Conservation (phyloP, 2,888 invertebrate species). For the Drosophila borealis region DNA sequence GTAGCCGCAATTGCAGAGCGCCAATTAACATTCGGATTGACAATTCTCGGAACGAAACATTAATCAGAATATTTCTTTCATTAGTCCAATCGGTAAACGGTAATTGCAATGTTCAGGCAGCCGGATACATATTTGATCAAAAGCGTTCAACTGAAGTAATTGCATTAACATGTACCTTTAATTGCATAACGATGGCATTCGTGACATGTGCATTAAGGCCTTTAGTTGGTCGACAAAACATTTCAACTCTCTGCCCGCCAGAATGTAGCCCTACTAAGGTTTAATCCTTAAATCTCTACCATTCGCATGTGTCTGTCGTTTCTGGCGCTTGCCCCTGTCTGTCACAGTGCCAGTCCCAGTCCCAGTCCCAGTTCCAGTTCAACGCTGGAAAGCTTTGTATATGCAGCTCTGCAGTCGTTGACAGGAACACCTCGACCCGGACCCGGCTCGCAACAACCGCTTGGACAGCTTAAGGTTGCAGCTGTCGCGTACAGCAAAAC, state of each 20-base stretch:
- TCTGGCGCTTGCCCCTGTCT: constrained; percentile 9
- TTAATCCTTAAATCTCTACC: constrained; percentile 2
- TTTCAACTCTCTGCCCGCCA: not conserved
- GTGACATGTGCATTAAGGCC: too few relatives aligned
- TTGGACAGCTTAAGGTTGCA: constrained; percentile 56
- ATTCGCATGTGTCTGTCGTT: not conserved
- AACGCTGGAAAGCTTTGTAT: constrained; percentile 26
- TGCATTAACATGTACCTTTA: too few relatives aligned
- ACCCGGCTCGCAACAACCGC: constrained; percentile 23
- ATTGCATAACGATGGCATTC: too few relatives aligned
- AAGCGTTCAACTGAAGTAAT: too few relatives aligned
- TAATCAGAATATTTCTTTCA: too few relatives aligned
- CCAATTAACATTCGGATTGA: too few relatives aligned
- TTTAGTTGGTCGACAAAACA: too few relatives aligned
- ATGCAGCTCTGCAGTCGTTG: constrained; percentile 29
- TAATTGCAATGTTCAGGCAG: too few relatives aligned
- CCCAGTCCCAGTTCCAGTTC: constrained; percentile 9
- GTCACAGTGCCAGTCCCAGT: constrained; percentile 2
- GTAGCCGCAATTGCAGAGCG: too few relatives aligned
- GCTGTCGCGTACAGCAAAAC: constrained; percentile 18
- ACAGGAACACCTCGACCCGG: constrained; percentile 35
- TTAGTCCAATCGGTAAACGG: too few relatives aligned
- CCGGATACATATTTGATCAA: too few relatives aligned
- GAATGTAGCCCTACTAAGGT: constrained; percentile 7
- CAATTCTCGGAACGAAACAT: too few relatives aligned